Conservation (phyloP, 1,140 invertebrate genomes). For the Triops longicaudatus region DNA sequence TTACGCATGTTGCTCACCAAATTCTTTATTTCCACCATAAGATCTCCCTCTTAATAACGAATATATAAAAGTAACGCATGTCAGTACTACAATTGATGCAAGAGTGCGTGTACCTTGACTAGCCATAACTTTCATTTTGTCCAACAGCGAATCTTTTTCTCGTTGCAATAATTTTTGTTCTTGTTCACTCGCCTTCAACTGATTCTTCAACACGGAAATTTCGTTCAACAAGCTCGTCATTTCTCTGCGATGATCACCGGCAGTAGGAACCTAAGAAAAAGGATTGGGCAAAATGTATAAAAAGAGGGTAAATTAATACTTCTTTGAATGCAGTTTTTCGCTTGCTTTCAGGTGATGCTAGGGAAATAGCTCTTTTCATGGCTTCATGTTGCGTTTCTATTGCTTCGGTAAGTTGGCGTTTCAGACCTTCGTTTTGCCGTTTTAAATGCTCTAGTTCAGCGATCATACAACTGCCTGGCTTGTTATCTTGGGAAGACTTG, state of each 20-base stretch:
- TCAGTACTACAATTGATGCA: not conserved
- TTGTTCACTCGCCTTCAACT: not conserved
- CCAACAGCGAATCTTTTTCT: not conserved
- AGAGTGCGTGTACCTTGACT: not conserved
- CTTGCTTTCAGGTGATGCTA: not conserved
- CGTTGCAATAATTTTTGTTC: not conserved
- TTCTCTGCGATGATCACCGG: not conserved
- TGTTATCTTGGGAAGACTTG: not conserved
- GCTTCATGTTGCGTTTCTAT: not conserved
- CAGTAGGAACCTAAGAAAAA: not conserved
- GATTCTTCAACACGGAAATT: not conserved
- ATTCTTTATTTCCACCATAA: not conserved
- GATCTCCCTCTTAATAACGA: not conserved
- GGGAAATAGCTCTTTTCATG: not conserved
- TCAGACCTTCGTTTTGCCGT: not conserved
- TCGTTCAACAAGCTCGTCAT: not conserved
- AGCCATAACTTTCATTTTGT: conserved; percentile 9
- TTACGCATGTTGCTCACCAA: not conserved
- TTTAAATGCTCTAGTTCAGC: not conserved
- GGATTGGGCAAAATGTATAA: not conserved
- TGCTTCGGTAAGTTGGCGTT: not conserved
- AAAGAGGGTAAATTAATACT: not conserved
- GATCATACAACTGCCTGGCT: not conserved
- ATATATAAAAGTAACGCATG: not conserved
- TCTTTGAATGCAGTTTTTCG: not conserved